phyloP scores from a whole-genome alignment of 2,797 vertebrate genomes.

The Danio kyathit region DNA sequence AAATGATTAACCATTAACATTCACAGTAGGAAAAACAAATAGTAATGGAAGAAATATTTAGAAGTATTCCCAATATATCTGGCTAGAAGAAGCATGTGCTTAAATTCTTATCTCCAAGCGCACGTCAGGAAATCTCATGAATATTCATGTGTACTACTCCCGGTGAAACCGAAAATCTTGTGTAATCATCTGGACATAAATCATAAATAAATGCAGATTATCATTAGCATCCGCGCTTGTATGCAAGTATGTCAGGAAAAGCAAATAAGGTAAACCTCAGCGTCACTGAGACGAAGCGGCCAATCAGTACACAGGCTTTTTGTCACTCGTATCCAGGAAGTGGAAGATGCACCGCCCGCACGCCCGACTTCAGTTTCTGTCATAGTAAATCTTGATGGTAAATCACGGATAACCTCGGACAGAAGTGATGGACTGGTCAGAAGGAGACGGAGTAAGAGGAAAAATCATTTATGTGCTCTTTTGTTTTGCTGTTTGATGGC shows the following conservation, averaged over 20 bases:
- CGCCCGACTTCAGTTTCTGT: neutral
- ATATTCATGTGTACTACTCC: no score
- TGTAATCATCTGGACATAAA: no score
- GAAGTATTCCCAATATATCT: no score
- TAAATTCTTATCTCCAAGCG: no score
- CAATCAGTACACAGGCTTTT: slow-evolving; percentile 38
- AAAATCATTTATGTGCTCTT: neutral
- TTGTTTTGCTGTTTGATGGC: neutral
- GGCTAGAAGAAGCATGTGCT: no score
- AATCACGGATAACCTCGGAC: neutral
- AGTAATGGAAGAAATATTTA: no score
- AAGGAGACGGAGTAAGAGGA: slow-evolving; percentile 52
- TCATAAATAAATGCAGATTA: no score
- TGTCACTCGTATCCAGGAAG: slow-evolving; percentile 56
- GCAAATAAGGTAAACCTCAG: neutral
- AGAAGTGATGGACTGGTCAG: slow-evolving; percentile 62
- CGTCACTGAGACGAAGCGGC: slow-evolving; percentile 27
- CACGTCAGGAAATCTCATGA: no score
- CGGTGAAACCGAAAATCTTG: no score
- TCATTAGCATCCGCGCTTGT: neutral
- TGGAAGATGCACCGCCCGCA: slow-evolving; percentile 5
- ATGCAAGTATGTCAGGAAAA: neutral
- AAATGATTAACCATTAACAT: no score
- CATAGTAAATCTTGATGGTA: neutral
- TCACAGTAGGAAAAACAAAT: no score